These are phyloP conservation scores for Leptinotarsa texana DNA, from an alignment of 1,140 invertebrate genomes.

Conservation along the genomic window DNA sequence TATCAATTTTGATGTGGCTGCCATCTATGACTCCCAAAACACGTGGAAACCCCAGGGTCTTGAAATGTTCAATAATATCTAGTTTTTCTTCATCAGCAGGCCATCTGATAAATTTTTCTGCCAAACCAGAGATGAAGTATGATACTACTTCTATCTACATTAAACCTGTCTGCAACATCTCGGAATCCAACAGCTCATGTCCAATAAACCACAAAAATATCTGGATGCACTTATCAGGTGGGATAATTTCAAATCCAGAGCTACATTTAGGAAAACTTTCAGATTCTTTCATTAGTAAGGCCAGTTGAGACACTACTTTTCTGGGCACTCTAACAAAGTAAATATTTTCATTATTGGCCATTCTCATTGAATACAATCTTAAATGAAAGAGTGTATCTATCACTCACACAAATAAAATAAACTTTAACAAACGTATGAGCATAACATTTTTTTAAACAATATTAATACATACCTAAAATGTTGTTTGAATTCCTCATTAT, in stretches of 20 bases:
- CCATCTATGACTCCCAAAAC: no score
- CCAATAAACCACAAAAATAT: conserved; percentile 49
- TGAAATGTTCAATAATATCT: conserved; percentile 40
- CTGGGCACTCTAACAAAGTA: neutral
- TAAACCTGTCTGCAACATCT: conserved; percentile 48
- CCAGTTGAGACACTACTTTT: neutral
- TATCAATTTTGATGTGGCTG: no score
- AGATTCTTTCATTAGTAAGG: neutral
- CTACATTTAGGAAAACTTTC: neutral
- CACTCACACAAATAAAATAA: no score
- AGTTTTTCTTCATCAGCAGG: conserved; percentile 38
- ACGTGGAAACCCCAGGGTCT: no score
- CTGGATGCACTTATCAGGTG: conserved; percentile 28
- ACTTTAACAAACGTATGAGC: neutral
- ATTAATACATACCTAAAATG: no score
- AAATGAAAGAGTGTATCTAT: no score
- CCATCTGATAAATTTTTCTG: no score
- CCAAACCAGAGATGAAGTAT: no score
- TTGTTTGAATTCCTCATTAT: no score
- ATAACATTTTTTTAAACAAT: no score
- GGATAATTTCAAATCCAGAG: conserved; percentile 27
- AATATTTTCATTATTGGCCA: no score
- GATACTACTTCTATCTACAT: conserved; percentile 38
- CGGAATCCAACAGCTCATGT: conserved; percentile 30
- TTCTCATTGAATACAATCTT: no score